Evolutionary conservation across 2,888 invertebrate species (phyloP).

Genomic region (Ashinkailepas kermadecensis): DNA sequence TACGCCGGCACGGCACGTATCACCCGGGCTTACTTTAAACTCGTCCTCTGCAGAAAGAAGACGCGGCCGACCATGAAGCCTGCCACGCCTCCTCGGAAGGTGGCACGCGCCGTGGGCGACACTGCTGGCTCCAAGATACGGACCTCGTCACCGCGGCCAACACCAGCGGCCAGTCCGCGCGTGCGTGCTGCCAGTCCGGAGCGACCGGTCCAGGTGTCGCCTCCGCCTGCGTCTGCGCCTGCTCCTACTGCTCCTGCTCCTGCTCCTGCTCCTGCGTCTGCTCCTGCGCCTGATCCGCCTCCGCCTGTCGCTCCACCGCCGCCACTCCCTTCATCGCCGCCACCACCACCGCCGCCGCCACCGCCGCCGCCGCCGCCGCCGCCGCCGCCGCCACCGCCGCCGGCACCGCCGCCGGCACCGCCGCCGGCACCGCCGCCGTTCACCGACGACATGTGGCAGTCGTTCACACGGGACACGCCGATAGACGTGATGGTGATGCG

Average conservation of each 20-base stretch:
- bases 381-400: not conserved
- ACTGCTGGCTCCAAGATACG: not conserved
- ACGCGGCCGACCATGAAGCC: not conserved
- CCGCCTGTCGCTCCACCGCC: too few relatives aligned
- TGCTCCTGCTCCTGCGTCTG: too few relatives aligned
- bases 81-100: not conserved
- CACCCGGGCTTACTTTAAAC: not conserved
- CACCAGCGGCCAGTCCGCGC: not conserved
- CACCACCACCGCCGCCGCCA: not conserved
- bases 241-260: too few relatives aligned
- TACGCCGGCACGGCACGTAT: too few relatives aligned
- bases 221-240: too few relatives aligned
- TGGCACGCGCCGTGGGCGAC: not conserved
- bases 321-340: not conserved
- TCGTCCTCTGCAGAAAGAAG: not conserved
- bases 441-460: not conserved
- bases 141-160: not conserved
- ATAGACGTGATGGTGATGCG: not conserved
- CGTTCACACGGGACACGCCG: not conserved
- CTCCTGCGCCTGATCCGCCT: too few relatives aligned
- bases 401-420: not conserved
- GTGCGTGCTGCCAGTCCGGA: not conserved
- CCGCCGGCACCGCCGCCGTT: not conserved
- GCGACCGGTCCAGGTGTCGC: not conserved
- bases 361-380: not conserved